A percentile compares a stretch with the other conserved stretches of the same genome.
phyloP scores from a whole-genome alignment of 2,797 vertebrate species.

The Sphenodon punctatus region DNA sequence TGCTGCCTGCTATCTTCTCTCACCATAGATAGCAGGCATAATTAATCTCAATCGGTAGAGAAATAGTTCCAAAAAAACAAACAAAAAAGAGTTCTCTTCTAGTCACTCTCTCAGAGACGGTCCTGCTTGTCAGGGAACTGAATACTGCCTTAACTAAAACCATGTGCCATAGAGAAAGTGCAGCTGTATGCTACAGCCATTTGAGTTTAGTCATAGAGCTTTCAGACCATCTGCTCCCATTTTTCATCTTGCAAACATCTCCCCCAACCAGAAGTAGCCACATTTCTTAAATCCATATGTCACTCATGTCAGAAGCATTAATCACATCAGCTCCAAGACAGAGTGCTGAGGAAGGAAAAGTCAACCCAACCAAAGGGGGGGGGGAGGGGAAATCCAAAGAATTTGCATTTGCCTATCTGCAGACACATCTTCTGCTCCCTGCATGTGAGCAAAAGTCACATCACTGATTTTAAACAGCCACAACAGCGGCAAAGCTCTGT shows the following conservation, averaged over 20 bases:
- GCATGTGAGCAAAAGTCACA: background rate
- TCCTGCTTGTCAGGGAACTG: background rate
- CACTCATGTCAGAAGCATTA: background rate
- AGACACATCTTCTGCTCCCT: background rate
- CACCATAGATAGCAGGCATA: background rate
- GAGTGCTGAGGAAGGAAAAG: background rate
- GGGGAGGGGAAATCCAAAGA: background rate
- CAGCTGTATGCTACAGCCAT: background rate
- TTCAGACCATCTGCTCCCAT: background rate
- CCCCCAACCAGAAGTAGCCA: background rate
- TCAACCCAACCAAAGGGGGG: background rate
- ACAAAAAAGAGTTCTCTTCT: background rate
- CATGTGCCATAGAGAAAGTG: background rate
- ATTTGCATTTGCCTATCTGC: background rate
- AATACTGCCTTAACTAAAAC: background rate
- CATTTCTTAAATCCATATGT: background rate
- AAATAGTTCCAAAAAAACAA: background rate
- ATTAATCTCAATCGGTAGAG: background rate
- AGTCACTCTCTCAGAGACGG: background rate
- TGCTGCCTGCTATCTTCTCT: background rate
- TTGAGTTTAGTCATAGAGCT: background rate
- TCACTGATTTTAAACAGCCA: background rate
- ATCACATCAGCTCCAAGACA: background rate
- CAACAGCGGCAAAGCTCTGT: background rate
- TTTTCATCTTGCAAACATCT: background rate